Percentiles rank a stretch among this genome's conserved stretches.
Conservation (phyloP, 2,888 invertebrate species). For the Trichopoda pennipes region DNA sequence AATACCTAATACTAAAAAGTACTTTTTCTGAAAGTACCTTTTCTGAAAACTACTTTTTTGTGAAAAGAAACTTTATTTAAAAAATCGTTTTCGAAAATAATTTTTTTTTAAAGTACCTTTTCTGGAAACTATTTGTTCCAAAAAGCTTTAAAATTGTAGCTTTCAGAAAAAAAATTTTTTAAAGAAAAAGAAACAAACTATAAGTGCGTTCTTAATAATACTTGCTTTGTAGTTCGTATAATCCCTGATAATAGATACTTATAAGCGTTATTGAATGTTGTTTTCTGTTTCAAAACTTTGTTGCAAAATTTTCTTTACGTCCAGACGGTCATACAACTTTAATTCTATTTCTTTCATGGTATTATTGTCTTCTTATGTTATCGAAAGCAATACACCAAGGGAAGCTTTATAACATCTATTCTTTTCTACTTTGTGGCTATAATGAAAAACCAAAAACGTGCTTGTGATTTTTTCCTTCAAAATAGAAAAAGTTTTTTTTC, state of each 20-base stretch:
- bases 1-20: no score
- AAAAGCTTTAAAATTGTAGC: no score
- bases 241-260: slow-evolving; percentile 3
- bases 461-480: neutral
- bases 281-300: neutral
- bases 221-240: neutral
- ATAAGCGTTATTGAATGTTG: slow-evolving; percentile 2
- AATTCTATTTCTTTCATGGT: slow-evolving; percentile 15
- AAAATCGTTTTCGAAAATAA: no score
- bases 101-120: no score
- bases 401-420: slow-evolving; percentile 17
- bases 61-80: no score
- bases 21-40: no score
- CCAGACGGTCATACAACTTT: slow-evolving; percentile 48
- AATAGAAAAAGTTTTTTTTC: slow-evolving; percentile 11
- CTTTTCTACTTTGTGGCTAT: neutral
- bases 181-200: no score
- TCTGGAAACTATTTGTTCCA: no score
- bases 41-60: no score
- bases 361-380: slow-evolving; percentile 6
- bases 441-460: slow-evolving; percentile 17
- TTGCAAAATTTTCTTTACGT: slow-evolving; percentile 38
- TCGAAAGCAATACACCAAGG: neutral
- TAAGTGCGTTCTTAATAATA: no score
- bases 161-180: no score